Base-by-base conservation (phyloP, 2,797 vertebrate genomes). In the Echeneis naucrates region DNA sequence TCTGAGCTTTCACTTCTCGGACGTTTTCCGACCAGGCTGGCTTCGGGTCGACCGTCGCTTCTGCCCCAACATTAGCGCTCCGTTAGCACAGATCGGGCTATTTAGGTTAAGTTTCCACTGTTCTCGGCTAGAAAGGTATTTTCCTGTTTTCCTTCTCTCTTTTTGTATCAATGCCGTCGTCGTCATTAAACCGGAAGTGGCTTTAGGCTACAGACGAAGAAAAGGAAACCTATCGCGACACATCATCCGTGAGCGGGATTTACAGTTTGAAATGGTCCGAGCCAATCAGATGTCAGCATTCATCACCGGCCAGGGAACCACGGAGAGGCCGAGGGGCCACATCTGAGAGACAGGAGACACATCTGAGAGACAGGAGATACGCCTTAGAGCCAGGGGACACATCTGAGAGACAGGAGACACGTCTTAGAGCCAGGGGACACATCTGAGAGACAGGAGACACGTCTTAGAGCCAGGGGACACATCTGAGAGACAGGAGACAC, bases 151-250 rank as follows among this genome's bases (percentile, higher is more conserved):
- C 86, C 85, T 88, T 87, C 90, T 90, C 85, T 92, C 78, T 90
- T 89, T 92, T 92, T 89, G 88, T 91, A 92, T 88, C 88, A 77
- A 89, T 86, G 91, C 87, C 89, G 92, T 91, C 91, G 90, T 92
- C 92, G 92, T 94, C 92, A 92, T 92, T 89, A 84, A 90, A 93
- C 92, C 94, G 95, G 95, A 95, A 93, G 92, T 86, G 68, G 75
- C 77, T 60, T 69, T 81, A 81, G 58, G 78, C 75, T 87, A 88
- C 92, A 92, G 92, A 91, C 90, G 91, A 95, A 95, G 88, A 89
- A 91, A n/a, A 84, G 85, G 4, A 78, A 83, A 84, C 89, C 90
- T 94, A 94, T 94, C 94, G 85, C 81, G 77, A 90, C 79, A 82
- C 62, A 64, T 84, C 80, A 67, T 84, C 69, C 66, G 58, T 84